phyloP scores from a whole-genome alignment of 2,888 invertebrate genomes.

The Drosophila yooni region DNA sequence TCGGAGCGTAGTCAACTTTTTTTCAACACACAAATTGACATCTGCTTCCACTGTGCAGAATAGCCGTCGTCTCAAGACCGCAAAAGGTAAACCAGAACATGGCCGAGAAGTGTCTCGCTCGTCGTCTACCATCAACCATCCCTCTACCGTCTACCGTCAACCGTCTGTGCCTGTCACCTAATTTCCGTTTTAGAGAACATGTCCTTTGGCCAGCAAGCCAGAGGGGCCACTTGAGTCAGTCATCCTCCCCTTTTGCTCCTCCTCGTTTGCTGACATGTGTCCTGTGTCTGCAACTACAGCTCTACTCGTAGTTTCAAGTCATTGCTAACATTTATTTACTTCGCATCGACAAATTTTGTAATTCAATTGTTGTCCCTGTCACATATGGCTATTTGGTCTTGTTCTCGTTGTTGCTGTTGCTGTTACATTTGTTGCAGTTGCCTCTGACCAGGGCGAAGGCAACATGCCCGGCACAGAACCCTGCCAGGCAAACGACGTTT shows the following conservation, averaged over 20 bases:
- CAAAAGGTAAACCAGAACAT: slow-evolving; percentile 21
- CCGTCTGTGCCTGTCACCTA: slow-evolving; percentile 77
- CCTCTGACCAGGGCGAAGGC: slow-evolving; percentile 18
- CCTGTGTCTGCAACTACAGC: slow-evolving; percentile 14
- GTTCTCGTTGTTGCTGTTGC: slow-evolving; percentile 18
- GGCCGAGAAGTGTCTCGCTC: slow-evolving; percentile 39
- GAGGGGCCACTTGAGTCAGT: slow-evolving; percentile 59
- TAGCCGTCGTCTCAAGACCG: slow-evolving; percentile 29
- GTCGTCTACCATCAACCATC: slow-evolving; percentile 29
- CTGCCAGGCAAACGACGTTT: slow-evolving; percentile 44
- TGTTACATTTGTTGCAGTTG: slow-evolving; percentile 28
- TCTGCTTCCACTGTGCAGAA: slow-evolving; percentile 33
- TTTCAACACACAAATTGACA: background rate
- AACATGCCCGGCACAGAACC: slow-evolving; percentile 3
- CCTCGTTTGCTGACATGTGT: slow-evolving; percentile 45
- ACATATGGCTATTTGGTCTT: slow-evolving; percentile 51
- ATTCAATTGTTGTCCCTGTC: slow-evolving; percentile 75
- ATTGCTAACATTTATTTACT: slow-evolving; percentile 49
- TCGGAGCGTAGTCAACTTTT: no score
- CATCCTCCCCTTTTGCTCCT: background rate
- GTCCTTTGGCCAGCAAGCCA: slow-evolving; percentile 50
- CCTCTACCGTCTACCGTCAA: slow-evolving; percentile 33
- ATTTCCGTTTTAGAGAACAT: slow-evolving; percentile 77
- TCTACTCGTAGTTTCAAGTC: slow-evolving; percentile 59
- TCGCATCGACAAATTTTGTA: slow-evolving; percentile 57